Percentiles rank a stretch among this genome's conserved stretches.
These are phyloP conservation scores for Thrips palmi DNA, from an alignment of 1,140 invertebrate genomes.

Conservation along the genomic window DNA sequence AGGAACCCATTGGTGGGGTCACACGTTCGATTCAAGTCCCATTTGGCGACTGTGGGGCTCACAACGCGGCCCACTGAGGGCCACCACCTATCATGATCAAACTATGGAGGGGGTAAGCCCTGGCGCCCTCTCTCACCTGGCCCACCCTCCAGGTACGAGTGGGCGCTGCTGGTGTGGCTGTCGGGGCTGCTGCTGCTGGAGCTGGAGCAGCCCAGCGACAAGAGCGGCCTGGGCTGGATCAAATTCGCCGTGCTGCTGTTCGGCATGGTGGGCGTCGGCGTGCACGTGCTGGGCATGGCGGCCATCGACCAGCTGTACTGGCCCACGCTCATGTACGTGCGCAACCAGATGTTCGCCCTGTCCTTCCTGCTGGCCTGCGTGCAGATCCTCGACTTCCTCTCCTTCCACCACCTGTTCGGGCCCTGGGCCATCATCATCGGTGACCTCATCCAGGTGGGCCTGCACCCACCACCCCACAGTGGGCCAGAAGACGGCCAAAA, in stretches of 20 bases:
- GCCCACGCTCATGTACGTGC: conserved; percentile 71
- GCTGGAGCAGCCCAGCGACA: conserved; percentile 89
- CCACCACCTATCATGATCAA: no score
- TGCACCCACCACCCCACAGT: no score
- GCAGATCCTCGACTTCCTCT: conserved; percentile 89
- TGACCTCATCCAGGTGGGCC: no score
- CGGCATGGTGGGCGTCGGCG: conserved; percentile 75
- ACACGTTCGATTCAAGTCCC: no score
- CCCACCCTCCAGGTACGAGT: conserved; percentile 94
- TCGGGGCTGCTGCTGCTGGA: conserved; percentile 90
- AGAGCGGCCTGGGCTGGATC: conserved; percentile 84
- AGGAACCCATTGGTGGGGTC: no score
- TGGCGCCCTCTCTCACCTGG: no score
- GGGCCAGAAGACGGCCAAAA: no score
- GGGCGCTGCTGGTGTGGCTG: conserved; percentile 86
- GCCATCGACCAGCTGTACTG: conserved; percentile 47
- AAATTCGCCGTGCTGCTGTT: conserved; percentile 83
- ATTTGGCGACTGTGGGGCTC: no score
- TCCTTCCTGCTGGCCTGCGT: conserved; percentile 90
- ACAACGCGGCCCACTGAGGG: no score
- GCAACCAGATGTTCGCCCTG: conserved; percentile 91
- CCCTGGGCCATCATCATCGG: conserved; percentile 92
- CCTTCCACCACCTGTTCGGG: conserved; percentile 97
- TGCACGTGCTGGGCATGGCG: conserved; percentile 66
- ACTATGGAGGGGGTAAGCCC: no score